Evolutionary conservation across 2,888 invertebrate species (phyloP).

Genomic region (Tanytarsus gracilentus): DNA sequence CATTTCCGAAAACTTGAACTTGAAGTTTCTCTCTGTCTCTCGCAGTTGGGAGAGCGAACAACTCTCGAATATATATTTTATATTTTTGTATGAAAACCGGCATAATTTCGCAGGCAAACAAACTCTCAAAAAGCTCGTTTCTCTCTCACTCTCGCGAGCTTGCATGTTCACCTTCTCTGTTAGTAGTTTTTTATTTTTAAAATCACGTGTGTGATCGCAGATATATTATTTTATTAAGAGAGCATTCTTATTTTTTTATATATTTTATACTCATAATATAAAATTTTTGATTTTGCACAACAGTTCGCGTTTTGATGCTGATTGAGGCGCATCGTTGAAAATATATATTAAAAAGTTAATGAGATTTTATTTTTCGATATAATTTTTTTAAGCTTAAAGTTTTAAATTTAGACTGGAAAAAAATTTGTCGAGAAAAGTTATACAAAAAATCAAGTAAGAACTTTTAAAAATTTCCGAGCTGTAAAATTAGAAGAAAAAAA

Average conservation of each 20-base stretch:
- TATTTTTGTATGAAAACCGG: neutral
- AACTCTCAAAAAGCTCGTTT: neutral
- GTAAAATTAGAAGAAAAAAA: no score
- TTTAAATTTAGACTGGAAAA: neutral
- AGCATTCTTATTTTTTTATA: no score
- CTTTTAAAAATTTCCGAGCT: no score
- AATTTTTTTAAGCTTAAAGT: neutral
- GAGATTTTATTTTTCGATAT: neutral
- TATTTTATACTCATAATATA: no score
- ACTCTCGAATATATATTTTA: no score
- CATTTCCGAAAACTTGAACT: conserved; percentile 14
- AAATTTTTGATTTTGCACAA: conserved; percentile 3
- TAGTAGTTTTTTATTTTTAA: conserved; percentile 3
- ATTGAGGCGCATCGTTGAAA: neutral
- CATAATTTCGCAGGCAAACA: conserved; percentile 2
- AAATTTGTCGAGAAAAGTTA: no score
- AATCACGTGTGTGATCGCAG: conserved; percentile 10
- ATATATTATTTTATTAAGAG: conserved; percentile 3
- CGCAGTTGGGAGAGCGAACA: no score
- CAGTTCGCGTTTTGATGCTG: neutral
- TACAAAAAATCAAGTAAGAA: no score
- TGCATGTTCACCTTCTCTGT: conserved; percentile 13
- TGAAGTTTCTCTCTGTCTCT: conserved; percentile 2
- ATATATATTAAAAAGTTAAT: neutral
- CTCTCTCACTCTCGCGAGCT: neutral